Evolutionary conservation across 2,888 invertebrate species (phyloP).

Genomic region (Ophonus ardosiacus): DNA sequence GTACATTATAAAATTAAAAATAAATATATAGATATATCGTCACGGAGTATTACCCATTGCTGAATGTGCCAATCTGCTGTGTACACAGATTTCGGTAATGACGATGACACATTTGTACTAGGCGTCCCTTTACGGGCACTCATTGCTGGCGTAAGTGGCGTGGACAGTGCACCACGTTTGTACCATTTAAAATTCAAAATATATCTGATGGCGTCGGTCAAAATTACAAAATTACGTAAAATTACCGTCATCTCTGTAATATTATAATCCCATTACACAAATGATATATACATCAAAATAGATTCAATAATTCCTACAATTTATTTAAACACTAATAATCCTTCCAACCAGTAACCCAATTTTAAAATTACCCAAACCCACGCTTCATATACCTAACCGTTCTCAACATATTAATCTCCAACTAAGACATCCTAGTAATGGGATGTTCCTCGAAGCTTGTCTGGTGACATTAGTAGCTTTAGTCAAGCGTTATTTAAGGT

Average conservation of each 20-base stretch:
- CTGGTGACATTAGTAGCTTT: constrained; percentile 50
- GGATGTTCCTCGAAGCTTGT: neutral
- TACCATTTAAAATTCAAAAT: too few species aligned
- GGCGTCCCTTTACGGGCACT: too few species aligned
- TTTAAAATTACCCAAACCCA: neutral
- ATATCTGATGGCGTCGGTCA: too few species aligned
- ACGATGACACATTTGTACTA: too few species aligned
- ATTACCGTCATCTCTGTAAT: neutral
- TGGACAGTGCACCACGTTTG: too few species aligned
- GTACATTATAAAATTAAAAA: too few species aligned
- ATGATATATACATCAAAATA: constrained; percentile 2
- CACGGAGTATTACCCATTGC: too few species aligned
- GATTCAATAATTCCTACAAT: constrained; percentile 3
- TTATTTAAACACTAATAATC: neutral
- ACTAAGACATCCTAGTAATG: neutral
- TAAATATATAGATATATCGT: too few species aligned
- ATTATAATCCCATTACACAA: constrained; percentile 18
- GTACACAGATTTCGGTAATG: too few species aligned
- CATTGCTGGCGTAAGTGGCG: too few species aligned
- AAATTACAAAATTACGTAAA: too few species aligned
- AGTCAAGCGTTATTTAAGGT: constrained; percentile 51
- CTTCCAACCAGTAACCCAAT: constrained; percentile 15
- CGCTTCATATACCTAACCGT: constrained; percentile 37
- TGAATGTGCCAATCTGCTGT: too few species aligned
- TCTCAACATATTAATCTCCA: neutral